Base-by-base conservation (phyloP, 2,113 vertebrate genomes). In the Jaculus jaculus region DNA sequence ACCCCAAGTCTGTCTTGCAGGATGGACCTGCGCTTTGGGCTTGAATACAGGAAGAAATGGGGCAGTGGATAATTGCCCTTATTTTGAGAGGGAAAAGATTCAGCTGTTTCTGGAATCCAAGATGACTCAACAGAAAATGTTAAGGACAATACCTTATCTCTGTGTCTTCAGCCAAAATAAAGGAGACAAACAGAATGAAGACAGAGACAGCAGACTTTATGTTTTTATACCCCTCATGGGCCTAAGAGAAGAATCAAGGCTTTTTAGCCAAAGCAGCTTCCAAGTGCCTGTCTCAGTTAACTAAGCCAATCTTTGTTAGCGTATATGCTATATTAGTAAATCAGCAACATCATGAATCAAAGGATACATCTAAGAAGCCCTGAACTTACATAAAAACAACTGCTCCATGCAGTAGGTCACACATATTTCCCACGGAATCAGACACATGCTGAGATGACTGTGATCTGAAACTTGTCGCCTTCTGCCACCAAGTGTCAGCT, bases 401-500 rank as follows among this genome's bases (percentile, higher is more conserved):
- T 0, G 1, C 30, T 92, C 63, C 73, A 15, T 23, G 28, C 68
- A 77, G 32, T 47, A 79, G 82, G 77, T 61, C 28, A 89, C 54
- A 84, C 71, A 86, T 95, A 86, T n/a, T 84, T 85, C 39, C 84
- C 61, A 2, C 69, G 12, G 21, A 93, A 95, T 60, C 79, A 96
- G 80, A 87, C 23, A 47, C 13, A 15, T 84, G 88, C 42, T 61
- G 80, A 86, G 82, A 69, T 72, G 10, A 34, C 88, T 42, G 13
- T 69, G 42, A 90, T 90, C 81, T 65, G 68, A 95, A 96, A 93
- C 11, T 87, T 84, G 84, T 94, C 77, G n/a, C 97, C 96, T 97
- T 95, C 91, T 97, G 91, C 87, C 89, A 88, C 47, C 92, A 63
- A 94, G 91, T 95, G 96, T 96, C 61, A 94, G 94, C 94, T 94